Conservation (phyloP, 2,797 vertebrate species). For the Cynodonichthys magdalenae region DNA sequence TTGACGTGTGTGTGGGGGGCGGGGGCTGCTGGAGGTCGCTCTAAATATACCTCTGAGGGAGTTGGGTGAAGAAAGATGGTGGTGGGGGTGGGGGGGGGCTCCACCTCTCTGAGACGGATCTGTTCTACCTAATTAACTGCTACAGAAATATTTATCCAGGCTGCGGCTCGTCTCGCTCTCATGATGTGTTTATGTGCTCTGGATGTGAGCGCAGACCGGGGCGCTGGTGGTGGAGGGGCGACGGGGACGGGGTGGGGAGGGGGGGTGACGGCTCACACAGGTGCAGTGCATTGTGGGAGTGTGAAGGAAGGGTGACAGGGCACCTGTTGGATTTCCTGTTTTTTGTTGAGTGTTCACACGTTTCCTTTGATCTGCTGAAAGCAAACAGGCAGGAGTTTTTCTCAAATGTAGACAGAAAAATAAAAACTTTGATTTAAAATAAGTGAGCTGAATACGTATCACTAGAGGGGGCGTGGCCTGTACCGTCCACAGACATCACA, state of each 20-base stretch:
- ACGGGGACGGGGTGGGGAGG: constrained; percentile 16
- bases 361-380: constrained; percentile 11
- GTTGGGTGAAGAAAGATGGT: constrained; percentile 6
- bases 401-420: neutral
- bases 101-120: constrained; percentile 70
- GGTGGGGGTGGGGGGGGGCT: constrained; percentile 16
- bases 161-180: constrained; percentile 64
- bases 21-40: constrained; percentile 45
- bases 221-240: neutral
- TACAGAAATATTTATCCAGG: constrained; percentile 85
- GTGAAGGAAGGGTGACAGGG: constrained; percentile 28
- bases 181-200: constrained; percentile 80
- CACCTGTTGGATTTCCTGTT: constrained; percentile 60
- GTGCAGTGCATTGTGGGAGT: constrained; percentile 65
- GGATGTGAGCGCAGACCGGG: constrained; percentile 48
- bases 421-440: neutral
- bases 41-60: constrained; percentile 66
- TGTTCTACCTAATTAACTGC: constrained; percentile 81
- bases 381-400: too few species aligned
- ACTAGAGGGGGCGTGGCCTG: too few species aligned
- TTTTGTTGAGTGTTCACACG: constrained; percentile 29
- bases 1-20: constrained; percentile 37
- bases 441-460: too few species aligned
- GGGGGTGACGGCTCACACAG: constrained; percentile 68
- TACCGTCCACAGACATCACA: too few species aligned